Evolutionary conservation across 2,888 invertebrate genomes (phyloP), one percentile per base, ranked within the genome.

Genomic region (Iselma pallidipennis): DNA sequence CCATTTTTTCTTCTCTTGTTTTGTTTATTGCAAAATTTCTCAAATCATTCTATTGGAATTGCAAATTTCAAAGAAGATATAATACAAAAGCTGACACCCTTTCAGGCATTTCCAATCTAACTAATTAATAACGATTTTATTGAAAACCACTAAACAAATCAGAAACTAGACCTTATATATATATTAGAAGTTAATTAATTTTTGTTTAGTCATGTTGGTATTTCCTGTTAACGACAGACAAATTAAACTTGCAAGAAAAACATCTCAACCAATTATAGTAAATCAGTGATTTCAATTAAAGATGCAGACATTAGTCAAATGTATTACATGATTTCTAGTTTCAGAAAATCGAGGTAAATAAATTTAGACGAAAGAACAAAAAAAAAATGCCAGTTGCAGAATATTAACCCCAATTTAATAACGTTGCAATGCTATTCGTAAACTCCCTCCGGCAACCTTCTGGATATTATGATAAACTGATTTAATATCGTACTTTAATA

Each of bases 381-480:
- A 45, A 45, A 45, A 21, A 45, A 45, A 4, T 19, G 12, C 21
- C 45, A 12, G 4, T 45, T 45, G 45, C 45, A 45, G 21, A 45
- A 23, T 45, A 45, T 45, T 45, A 45, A 45, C 21, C 45, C 45
- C 45, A 45, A 45, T 45, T 45, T 45, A 45, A 45, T 45, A 45
- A 45, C 12, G 19, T 66, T 66, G 45, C 45, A 45, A 23, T 23
- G 21, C 23, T 45, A 45, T 45, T 45, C 45, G 23, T 12, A 21
- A 10, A 23, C 45, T 68, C 68, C 65, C 65, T 68, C 65, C 68
- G 72, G 72, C 72, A 71, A 71, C 68, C 71, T 68, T 64, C 69
- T 61, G 72, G 75, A 76, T 76, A 78, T 77, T 76, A 76, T 77
- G 76, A 78, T 77, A 78, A 78, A 77, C 77, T 78, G 76, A 78